These are phyloP conservation scores for Rhagoletis zephyria DNA, from an alignment of 1,140 invertebrate genomes.

Conservation along the genomic window DNA sequence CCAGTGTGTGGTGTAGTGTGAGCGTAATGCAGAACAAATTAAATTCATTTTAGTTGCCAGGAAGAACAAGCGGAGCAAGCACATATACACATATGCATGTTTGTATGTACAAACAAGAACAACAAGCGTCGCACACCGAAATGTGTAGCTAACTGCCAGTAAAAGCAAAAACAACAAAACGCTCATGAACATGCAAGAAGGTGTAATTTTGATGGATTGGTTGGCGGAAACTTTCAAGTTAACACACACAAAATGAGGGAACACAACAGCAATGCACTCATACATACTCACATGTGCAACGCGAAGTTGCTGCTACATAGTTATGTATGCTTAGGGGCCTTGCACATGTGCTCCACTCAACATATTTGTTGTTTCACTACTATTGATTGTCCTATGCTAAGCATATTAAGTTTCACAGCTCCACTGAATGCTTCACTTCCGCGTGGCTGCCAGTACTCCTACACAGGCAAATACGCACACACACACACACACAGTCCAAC, in stretches of 20 bases:
- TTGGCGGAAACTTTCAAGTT: constrained; percentile 58
- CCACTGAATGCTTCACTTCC: constrained; percentile 56
- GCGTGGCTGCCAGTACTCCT: not conserved
- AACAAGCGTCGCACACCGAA: not conserved
- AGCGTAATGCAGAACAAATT: constrained; percentile 42
- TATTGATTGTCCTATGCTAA: constrained; percentile 67
- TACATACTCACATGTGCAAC: not conserved
- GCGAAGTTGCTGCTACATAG: not conserved
- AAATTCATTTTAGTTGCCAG: constrained; percentile 55
- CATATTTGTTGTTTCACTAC: not conserved
- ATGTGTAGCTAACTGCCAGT: not conserved
- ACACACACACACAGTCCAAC: constrained; percentile 6
- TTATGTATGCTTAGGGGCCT: constrained; percentile 4
- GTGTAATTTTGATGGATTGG: constrained; percentile 73
- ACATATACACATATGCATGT: not conserved
- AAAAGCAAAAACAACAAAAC: constrained; percentile 22
- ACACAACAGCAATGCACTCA: not conserved
- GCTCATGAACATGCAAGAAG: constrained; percentile 63
- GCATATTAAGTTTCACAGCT: constrained; percentile 68
- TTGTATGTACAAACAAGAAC: not conserved
- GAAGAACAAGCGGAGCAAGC: not conserved
- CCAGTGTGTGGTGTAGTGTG: not conserved
- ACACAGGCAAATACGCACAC: not conserved
- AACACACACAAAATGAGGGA: constrained; percentile 39
- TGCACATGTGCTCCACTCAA: not conserved